Percentiles rank a stretch among this genome's conserved stretches.
These are phyloP conservation scores for Aphelinus certus DNA, from an alignment of 1,140 invertebrate species.

Conservation along the genomic window DNA sequence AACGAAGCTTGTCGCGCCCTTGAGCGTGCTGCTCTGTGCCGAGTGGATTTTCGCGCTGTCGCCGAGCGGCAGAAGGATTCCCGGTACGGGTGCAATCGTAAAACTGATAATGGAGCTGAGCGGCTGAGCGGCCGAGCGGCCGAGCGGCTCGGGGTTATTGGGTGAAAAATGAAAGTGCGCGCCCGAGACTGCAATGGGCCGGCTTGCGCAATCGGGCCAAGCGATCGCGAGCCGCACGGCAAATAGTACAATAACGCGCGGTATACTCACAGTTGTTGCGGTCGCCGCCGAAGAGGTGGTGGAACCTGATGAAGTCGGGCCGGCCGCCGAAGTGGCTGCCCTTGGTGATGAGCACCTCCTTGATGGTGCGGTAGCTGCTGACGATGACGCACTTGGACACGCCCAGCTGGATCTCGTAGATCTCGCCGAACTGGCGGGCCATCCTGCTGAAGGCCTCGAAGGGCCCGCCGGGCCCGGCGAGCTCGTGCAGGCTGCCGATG, in stretches of 20 bases:
- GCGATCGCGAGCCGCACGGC: not conserved
- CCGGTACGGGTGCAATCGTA: no score
- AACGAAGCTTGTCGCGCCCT: no score
- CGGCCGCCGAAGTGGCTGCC: conserved; percentile 82
- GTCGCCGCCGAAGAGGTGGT: conserved; percentile 78
- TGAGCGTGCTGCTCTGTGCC: no score
- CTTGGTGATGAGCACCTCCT: conserved; percentile 83
- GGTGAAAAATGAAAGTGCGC: no score
- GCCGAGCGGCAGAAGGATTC: no score
- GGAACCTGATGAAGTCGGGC: conserved; percentile 81
- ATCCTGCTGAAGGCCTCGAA: conserved; percentile 79
- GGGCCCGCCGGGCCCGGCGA: conserved; percentile 73
- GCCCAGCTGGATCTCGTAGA: conserved; percentile 79
- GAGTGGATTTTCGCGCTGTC: no score
- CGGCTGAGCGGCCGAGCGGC: not conserved
- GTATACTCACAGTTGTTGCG: conserved; percentile 78
- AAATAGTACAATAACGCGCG: not conserved
- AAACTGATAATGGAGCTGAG: no score
- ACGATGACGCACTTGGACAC: conserved; percentile 78
- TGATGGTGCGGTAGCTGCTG: conserved; percentile 77
- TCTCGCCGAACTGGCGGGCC: conserved; percentile 77
- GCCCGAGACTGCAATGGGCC: no score
- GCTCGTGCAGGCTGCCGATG: conserved; percentile 76
- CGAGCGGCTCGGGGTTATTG: no score
- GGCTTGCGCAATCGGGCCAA: no score